phyloP scores from a whole-genome alignment of 2,797 vertebrate genomes.

The Pseudochirops corinnae region DNA sequence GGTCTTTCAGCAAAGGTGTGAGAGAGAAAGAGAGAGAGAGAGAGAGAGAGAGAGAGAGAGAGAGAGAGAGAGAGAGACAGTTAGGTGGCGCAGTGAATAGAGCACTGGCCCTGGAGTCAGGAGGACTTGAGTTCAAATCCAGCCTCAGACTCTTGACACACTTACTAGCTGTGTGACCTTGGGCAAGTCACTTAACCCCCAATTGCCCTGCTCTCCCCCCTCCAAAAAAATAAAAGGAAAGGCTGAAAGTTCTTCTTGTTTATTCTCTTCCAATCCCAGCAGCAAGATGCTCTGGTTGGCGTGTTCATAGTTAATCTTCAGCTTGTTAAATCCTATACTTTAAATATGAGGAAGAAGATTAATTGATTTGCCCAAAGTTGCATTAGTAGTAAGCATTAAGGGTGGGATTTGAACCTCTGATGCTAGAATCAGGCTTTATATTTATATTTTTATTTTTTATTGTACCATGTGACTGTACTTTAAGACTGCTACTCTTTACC shows the following conservation, averaged over 20 bases:
- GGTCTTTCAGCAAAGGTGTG: not conserved
- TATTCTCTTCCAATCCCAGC: no score
- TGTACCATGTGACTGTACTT: not conserved
- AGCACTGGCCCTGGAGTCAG: no score
- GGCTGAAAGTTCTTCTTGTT: not conserved
- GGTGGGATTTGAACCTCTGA: not conserved
- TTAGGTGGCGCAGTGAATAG: no score
- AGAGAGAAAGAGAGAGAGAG: no score
- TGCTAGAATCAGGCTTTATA: not conserved
- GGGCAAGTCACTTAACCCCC: no score
- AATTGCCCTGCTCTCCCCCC: no score
- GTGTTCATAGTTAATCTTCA: not conserved
- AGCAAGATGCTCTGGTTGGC: not conserved
- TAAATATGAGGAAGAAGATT: not conserved
- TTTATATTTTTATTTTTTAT: not conserved
- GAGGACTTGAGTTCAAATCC: no score
- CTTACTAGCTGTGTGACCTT: no score
- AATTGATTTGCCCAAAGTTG: not conserved
- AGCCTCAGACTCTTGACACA: no score
- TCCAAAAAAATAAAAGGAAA: not conserved
- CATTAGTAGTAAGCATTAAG: no score
- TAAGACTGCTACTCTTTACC: not conserved
- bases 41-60: no score
- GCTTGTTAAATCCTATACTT: not conserved
- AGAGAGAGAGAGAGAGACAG: no score